Base-by-base conservation (phyloP, 2,888 invertebrate species). In the Parapristionchus giblindavisi region DNA sequence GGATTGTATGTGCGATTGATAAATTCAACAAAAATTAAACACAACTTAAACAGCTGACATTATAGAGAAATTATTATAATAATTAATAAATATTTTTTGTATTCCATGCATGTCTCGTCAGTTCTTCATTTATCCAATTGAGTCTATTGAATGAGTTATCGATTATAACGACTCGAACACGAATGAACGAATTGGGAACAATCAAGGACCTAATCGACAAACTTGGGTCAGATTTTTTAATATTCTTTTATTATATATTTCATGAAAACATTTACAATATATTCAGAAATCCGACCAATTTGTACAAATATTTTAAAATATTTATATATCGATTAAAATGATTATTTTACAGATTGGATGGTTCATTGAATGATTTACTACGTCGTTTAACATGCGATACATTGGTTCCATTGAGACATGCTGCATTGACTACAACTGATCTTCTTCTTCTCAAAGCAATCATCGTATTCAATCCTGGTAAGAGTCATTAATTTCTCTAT, bases 401-500 rank as follows among this genome's bases (percentile, higher is more conserved):
- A 11, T 68, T 81, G 29, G 77, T 70, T 17, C 80, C 80, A 34
- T 58, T 80, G 38, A 56, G 77, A 34, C 63, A 68, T 34, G 32
- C 71, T n/a, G 58, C 70, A 6, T 65, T 75, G 17, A 52, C 76
- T 14, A 38, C 61, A 3, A 60, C 77, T 6, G 80, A 80, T 65
- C 52, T 80, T 5, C 58, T 79, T 2, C 70, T 80, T 14, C 73
- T 79, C 60, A 68, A 76, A 52, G 80, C 79, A 2, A 81, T 81
- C 36, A 63, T 81, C 14, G 76, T 76, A 14, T 63, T 76, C 6
- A 80, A 80, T 66, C 81, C 81, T 52, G 76, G 77, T 74, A 73
- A 34, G 54, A 29, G 14, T 52, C 52, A 52, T 21, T 52, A 52
- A 56, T 21, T 56, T 56, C 17, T 27, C 52, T n/a, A 4, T 5